Conservation (phyloP, 2,113 vertebrate genomes). For the Uropsilus gracilis region DNA sequence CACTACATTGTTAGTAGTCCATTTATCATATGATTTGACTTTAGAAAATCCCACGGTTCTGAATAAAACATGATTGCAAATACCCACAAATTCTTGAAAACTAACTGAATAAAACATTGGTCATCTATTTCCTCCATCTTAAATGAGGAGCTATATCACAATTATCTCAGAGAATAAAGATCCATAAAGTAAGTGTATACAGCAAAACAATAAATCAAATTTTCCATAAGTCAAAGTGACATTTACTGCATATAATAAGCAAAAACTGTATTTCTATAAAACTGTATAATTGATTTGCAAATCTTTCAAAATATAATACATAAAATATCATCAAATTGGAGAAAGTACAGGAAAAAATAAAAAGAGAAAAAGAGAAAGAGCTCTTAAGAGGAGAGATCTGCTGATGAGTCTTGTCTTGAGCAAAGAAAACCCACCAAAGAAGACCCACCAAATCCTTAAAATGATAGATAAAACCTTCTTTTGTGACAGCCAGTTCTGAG, state of each 20-base stretch:
- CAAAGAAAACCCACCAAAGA: not conserved
- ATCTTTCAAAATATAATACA: not conserved
- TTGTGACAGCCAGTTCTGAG: not conserved
- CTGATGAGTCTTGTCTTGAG: not conserved
- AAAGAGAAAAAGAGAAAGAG: not conserved
- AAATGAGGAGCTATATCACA: not conserved
- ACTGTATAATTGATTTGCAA: not conserved
- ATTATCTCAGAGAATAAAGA: not conserved
- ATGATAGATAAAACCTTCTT: not conserved
- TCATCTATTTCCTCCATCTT: not conserved
- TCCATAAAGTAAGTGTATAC: not conserved
- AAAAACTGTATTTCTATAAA: not conserved
- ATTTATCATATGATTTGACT: not conserved
- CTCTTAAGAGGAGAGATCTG: not conserved
- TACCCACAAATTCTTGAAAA: not conserved
- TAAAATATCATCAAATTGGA: not conserved
- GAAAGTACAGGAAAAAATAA: not conserved
- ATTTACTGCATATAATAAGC: not conserved
- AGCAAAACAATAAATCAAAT: not conserved
- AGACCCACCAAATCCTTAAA: not conserved
- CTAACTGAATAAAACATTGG: not conserved
- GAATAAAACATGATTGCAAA: conserved; percentile 6
- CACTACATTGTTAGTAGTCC: not conserved
- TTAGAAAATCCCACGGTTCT: not conserved
- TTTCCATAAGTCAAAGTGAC: not conserved